Evolutionary conservation across 2,113 vertebrate genomes (phyloP).

Genomic region (Erinaceus europaeus): DNA sequence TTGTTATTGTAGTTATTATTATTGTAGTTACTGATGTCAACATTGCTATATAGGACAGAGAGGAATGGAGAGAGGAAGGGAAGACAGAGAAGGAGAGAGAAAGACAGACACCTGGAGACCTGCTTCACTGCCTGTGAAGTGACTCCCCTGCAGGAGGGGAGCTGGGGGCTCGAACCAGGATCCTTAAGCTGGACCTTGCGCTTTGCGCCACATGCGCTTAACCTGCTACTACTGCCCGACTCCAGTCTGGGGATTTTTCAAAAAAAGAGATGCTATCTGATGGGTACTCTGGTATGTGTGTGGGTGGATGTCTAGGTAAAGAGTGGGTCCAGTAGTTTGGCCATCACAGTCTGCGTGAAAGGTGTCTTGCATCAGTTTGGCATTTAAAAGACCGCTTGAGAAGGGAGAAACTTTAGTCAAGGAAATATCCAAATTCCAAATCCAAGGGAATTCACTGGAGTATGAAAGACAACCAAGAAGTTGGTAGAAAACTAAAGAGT

Average conservation of each 20-base stretch:
- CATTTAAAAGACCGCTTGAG: not conserved
- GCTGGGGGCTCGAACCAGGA: too few relatives aligned
- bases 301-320: not conserved
- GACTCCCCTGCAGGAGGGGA: too few relatives aligned
- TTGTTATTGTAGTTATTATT: not conserved
- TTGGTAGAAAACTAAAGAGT: fast-evolving
- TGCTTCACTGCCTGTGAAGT: too few relatives aligned
- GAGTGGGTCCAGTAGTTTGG: fast-evolving
- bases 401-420: not conserved
- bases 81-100: too few relatives aligned
- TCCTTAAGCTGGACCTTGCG: too few relatives aligned
- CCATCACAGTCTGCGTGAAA: fast-evolving
- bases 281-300: too few relatives aligned
- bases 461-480: fast-evolving
- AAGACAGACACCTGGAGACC: too few relatives aligned
- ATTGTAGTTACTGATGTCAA: too few relatives aligned
- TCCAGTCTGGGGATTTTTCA: not conserved
- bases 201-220: too few relatives aligned
- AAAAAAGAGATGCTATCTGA: not conserved
- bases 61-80: too few relatives aligned
- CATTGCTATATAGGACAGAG: not conserved
- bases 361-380: not conserved
- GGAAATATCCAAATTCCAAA: not conserved
- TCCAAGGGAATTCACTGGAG: not conserved
- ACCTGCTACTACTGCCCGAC: too few relatives aligned